phyloP scores from a whole-genome alignment of 2,888 invertebrate species.

The Sicus ferrugineus region DNA sequence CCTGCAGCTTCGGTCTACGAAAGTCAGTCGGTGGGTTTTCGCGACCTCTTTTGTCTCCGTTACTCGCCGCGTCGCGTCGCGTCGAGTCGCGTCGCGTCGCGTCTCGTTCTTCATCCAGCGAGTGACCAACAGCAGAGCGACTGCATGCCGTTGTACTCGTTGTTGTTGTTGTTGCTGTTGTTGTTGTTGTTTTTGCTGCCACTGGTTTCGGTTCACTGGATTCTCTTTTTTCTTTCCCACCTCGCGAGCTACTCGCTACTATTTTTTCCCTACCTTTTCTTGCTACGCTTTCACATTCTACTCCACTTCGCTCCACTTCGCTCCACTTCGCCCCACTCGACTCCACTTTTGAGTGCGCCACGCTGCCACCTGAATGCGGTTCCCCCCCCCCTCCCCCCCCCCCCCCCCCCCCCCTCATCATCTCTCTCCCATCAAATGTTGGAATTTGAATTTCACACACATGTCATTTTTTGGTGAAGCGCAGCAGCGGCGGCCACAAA shows the following conservation, averaged over 20 bases:
- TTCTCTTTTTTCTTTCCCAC: constrained; percentile 21
- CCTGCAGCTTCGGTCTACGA: too few relatives aligned
- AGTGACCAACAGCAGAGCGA: neutral
- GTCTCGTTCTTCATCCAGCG: neutral
- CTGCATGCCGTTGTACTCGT: neutral
- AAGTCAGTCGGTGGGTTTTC: too few relatives aligned
- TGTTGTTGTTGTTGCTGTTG: neutral
- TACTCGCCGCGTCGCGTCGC: neutral
- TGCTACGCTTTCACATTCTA: neutral
- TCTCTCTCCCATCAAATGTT: constrained; percentile 25
- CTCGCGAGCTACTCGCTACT: constrained; percentile 28
- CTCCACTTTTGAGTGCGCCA: neutral
- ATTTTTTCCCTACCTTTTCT: constrained; percentile 23
- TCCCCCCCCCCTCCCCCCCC: neutral
- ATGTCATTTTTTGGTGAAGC: constrained; percentile 43
- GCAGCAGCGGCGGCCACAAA: constrained; percentile 27
- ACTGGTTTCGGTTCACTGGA: constrained; percentile 1
- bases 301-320: neutral
- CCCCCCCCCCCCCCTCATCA: neutral
- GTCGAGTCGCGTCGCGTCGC: neutral
- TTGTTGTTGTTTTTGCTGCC: constrained; percentile 1
- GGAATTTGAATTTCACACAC: constrained; percentile 57
- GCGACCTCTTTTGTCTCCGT: too few relatives aligned
- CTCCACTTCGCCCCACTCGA: neutral
- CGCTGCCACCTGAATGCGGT: neutral